Base-by-base conservation (phyloP, 2,113 vertebrate genomes). In the Hypomesus transpacificus region DNA sequence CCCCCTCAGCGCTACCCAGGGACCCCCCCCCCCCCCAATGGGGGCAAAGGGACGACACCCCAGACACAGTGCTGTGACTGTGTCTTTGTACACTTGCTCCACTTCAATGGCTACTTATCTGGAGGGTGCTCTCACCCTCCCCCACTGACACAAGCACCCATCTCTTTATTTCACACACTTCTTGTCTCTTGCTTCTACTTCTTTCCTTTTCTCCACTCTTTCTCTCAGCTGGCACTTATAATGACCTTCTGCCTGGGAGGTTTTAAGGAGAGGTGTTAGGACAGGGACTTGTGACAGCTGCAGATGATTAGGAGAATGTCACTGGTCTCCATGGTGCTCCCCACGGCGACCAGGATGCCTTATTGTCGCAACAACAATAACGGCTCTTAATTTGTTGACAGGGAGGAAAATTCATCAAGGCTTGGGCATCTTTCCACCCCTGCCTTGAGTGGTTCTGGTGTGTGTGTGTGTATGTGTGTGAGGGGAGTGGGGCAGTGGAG, bases 261-360 rank as follows among this genome's bases (percentile, higher is more conserved):
- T 90, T 90, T 90, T 90, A 90, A 89, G 87, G 88, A 89, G 88
- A 88, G 88, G 89, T 90, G 89, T 90, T 88, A 89, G 89, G 82
- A 84, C 87, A 90, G 88, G 89, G 88, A 85, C 87, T 86, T 85
- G 86, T 90, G 89, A 89, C 89, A 90, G 88, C 88, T 83, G 74
- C 75, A 80, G 84, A 85, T 89, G 88, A 89, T 89, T 90, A 89
- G 88, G 88, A 89, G 89, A 86, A 86, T 89, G 85, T 82, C 86
- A 89, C 74, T 80, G 84, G 85, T 89, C 88, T 88, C 87, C 82
- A 80, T 84, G 87, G 89, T 82, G 85, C 84, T 87, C 87, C 89
- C 89, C 88, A 87, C 74, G 82, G 89, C 84, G 84, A 79, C 86
- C 80, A 20, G 73, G 73, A 85, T 80, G 80, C 86, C 86, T 89